Conservation (phyloP, 1,140 invertebrate genomes). For the Achroia grisella region DNA sequence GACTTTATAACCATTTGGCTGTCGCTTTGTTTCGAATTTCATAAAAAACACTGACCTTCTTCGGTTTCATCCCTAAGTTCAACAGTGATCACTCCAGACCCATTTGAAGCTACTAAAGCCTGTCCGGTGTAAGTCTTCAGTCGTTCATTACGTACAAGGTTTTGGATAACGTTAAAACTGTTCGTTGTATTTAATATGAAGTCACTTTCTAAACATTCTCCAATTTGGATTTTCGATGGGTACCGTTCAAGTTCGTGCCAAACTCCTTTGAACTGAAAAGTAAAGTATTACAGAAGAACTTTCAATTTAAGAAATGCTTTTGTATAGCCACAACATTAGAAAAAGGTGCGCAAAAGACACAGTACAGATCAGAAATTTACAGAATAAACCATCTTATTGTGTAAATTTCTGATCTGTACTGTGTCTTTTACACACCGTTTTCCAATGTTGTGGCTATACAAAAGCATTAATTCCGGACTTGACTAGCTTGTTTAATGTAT, state of each 20-base stretch:
- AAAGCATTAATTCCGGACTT: no score
- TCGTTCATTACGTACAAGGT: slow-evolving; percentile 31
- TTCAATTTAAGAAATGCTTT: no score
- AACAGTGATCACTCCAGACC: slow-evolving; percentile 33
- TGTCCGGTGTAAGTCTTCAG: slow-evolving; percentile 13
- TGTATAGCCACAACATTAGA: neutral
- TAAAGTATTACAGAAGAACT: no score
- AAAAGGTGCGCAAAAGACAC: neutral
- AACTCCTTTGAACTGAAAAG: slow-evolving; percentile 38
- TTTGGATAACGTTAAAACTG: slow-evolving; percentile 25
- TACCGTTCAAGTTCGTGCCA: slow-evolving; percentile 53
- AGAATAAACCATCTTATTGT: no score
- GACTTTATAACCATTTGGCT: no score
- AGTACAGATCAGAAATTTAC: no score
- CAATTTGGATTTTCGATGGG: slow-evolving; percentile 45
- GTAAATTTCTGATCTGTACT: no score
- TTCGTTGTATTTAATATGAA: slow-evolving; percentile 12
- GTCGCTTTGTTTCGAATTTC: no score
- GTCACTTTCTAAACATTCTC: slow-evolving; percentile 32
- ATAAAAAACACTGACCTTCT: no score
- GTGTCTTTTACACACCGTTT: neutral
- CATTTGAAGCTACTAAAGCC: slow-evolving; percentile 14
- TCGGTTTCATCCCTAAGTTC: slow-evolving; percentile 22
- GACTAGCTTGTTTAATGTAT: no score
- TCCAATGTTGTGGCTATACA: neutral